Evolutionary conservation across 1,140 invertebrate species (phyloP), one percentile per base, ranked within the genome.

Genomic region (Philotrypesis tridentata): DNA sequence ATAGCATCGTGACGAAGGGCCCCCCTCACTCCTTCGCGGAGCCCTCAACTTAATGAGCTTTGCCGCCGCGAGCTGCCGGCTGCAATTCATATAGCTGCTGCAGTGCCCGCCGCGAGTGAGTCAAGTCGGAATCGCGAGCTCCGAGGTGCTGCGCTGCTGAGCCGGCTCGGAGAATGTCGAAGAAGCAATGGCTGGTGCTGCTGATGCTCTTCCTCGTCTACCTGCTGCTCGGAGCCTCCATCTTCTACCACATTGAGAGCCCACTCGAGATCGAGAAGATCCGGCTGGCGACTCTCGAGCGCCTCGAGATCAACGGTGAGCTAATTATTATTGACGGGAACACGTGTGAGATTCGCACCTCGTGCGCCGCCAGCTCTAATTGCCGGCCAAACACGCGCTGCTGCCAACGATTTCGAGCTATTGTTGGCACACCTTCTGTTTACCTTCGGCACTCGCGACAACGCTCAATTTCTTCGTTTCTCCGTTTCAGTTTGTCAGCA

Each of bases 231-330:
- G 96, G 96, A 17, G 96, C 95, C 4, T 94, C 93, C 68, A 95
- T 97, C 80, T 97, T 96, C 87, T 95, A 96, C 88, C 93, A 95
- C 86, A 95, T 96, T 83, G 96, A 97, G 90, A 94, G 94, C 85
- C 91, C 91, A 63, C 86, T 95, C 84, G 96, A 97, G 89, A 88
- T 93, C 71, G 88, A 93, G 73, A 90, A 93, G 74, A 91, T 94
- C 48, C 87, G 88, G 68, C 88, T 92, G 85, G 93, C 94, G 74
- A 93, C 91, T 79, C 85, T 91, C 80, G 94, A 96, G 90, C 93
- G 94, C 86, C 92, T 93, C 83, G 93, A 94, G 88, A 95, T 96
- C 84, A 93, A 95, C 91, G 94, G 95, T 96, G 92, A 94, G 93
- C 92, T n/a, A 55, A 55, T 55, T 55, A 55, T 55, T 55, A 55